These are phyloP conservation scores for Trinorchestia longiramus DNA, from an alignment of 1,140 invertebrate species.

Conservation along the genomic window DNA sequence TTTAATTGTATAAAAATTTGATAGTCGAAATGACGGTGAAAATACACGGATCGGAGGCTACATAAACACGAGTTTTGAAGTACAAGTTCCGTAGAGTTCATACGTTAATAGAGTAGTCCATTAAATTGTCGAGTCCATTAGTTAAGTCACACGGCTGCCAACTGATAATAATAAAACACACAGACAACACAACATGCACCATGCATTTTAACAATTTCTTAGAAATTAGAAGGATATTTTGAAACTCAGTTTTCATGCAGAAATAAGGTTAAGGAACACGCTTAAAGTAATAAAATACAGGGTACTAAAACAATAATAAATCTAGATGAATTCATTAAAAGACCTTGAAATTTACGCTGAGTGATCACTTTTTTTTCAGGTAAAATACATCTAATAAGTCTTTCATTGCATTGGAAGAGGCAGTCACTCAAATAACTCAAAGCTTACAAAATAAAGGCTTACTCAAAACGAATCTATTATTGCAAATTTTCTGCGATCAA, in stretches of 20 bases:
- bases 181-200: background rate
- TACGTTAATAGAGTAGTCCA: background rate
- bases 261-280: background rate
- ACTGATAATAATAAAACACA: background rate
- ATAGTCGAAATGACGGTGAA: background rate
- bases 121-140: background rate
- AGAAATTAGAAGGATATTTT: background rate
- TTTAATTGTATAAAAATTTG: background rate
- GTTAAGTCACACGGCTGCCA: background rate
- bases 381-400: background rate
- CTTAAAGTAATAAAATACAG: background rate
- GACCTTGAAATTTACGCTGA: background rate
- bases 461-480: background rate
- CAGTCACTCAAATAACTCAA: background rate
- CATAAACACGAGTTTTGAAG: background rate
- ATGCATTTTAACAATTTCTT: background rate
- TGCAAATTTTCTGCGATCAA: slow-evolving; percentile 32
- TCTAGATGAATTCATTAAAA: background rate
- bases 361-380: background rate
- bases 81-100: background rate
- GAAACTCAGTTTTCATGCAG: background rate
- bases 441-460: background rate
- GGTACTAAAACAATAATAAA: background rate
- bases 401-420: background rate
- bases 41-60: background rate